phyloP scores from a whole-genome alignment of 2,888 invertebrate genomes.

The Halictus quadricinctus region DNA sequence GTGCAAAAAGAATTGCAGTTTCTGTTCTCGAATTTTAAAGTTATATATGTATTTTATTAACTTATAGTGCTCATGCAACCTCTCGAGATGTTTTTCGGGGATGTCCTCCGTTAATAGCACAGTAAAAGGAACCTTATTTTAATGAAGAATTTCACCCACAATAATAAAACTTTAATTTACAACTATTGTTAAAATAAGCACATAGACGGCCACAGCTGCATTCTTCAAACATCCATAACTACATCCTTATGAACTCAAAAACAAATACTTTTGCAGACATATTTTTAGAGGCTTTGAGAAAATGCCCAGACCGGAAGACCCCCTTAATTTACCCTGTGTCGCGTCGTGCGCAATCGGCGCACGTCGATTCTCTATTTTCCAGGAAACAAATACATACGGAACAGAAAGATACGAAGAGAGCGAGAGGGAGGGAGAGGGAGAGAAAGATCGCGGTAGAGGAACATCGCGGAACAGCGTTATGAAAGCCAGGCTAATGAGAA shows the following conservation, averaged over 20 bases:
- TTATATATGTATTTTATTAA: neutral
- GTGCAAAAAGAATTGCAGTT: neutral
- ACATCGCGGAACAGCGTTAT: neutral
- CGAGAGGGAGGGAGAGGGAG: neutral
- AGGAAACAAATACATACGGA: conserved; percentile 14
- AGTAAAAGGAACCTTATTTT: neutral
- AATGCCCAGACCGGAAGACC: too few relatives aligned
- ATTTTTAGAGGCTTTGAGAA: neutral
- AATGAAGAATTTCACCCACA: too few relatives aligned
- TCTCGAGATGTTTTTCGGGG: neutral
- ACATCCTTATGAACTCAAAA: neutral
- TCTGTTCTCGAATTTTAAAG: too few relatives aligned
- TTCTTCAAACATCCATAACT: neutral
- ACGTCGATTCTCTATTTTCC: neutral
- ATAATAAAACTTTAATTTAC: neutral
- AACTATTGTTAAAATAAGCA: neutral
- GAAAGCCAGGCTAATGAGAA: conserved; percentile 38
- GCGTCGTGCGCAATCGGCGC: conserved; percentile 11
- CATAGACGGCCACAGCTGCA: neutral
- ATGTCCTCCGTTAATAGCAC: too few relatives aligned
- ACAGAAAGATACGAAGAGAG: neutral
- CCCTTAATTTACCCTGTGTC: conserved; percentile 36
- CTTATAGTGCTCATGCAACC: neutral
- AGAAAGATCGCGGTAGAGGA: neutral
- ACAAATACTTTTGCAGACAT: neutral